Evolutionary conservation across 2,797 vertebrate genomes (phyloP).

Genomic region (Amazona finschi): DNA sequence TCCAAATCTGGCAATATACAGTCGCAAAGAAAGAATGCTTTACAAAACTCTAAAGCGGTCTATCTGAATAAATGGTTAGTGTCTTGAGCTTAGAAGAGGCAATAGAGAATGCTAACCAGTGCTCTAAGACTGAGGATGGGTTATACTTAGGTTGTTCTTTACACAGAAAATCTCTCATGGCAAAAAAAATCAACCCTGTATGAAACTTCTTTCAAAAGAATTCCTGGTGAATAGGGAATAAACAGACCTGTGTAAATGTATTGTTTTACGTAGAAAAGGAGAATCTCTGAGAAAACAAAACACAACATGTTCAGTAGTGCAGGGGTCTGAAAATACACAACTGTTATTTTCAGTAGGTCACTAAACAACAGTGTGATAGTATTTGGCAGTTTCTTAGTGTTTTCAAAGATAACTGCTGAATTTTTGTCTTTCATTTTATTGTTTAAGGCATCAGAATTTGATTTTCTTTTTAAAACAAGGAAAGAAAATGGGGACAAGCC

Average conservation of each 20-base stretch:
- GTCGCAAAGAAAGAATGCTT: neutral
- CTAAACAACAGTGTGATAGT: neutral
- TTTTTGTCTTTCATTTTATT: neutral
- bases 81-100: neutral
- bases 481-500: neutral
- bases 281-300: neutral
- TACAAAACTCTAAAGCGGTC: neutral
- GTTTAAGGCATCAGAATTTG: neutral
- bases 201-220: neutral
- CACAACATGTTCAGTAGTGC: neutral
- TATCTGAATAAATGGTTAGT: neutral
- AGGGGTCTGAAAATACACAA: neutral
- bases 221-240: neutral
- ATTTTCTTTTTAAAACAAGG: neutral
- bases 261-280: neutral
- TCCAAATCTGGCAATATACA: neutral
- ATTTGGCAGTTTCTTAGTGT: neutral
- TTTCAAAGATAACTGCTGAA: neutral
- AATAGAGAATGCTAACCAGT: neutral
- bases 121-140: accelerated
- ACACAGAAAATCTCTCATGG: neutral
- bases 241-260: neutral
- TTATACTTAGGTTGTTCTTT: neutral
- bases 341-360: neutral
- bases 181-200: neutral